phyloP scores from a whole-genome alignment of 2,888 invertebrate species.

The Melieria crassipennis region DNA sequence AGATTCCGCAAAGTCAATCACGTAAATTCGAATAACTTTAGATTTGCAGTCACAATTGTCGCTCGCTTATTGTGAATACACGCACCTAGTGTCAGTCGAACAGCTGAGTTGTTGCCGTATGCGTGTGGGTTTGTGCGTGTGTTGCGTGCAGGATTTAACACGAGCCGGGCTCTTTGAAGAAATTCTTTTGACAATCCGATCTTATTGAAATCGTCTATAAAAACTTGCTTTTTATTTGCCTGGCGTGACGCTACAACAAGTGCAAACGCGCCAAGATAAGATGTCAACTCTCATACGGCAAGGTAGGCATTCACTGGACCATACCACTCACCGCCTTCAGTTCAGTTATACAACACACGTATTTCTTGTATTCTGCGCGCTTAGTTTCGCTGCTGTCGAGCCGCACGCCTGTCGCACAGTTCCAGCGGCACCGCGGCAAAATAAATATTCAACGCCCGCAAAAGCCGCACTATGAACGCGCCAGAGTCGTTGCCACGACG shows the following conservation, averaged over 20 bases:
- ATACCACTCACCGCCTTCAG: not conserved
- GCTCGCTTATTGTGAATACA: not conserved
- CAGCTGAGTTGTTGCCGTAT: not conserved
- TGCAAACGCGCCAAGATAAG: slow-evolving; percentile 6
- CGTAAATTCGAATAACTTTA: not conserved
- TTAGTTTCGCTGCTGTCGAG: slow-evolving; percentile 11
- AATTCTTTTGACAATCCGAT: not conserved
- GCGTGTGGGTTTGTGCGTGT: not conserved
- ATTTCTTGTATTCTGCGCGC: not conserved
- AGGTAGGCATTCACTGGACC: slow-evolving; percentile 17
- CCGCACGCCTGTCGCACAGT: slow-evolving; percentile 66
- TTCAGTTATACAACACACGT: not conserved
- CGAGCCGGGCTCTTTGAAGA: not conserved
- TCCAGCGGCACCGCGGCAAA: slow-evolving; percentile 77
- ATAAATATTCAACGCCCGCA: slow-evolving; percentile 81
- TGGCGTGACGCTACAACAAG: not conserved
- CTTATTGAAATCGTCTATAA: not conserved
- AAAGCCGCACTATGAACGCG: slow-evolving; percentile 76
- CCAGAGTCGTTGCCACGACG: slow-evolving; percentile 73
- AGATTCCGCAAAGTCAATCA: no score
- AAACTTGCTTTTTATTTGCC: slow-evolving; percentile 2
- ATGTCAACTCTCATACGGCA: slow-evolving; percentile 37
- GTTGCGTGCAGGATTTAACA: not conserved
- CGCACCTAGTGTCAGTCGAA: slow-evolving; percentile 11
- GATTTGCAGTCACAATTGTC: not conserved